Conservation (phyloP, 1,140 invertebrate species). For the Drosophila albomicans region DNA sequence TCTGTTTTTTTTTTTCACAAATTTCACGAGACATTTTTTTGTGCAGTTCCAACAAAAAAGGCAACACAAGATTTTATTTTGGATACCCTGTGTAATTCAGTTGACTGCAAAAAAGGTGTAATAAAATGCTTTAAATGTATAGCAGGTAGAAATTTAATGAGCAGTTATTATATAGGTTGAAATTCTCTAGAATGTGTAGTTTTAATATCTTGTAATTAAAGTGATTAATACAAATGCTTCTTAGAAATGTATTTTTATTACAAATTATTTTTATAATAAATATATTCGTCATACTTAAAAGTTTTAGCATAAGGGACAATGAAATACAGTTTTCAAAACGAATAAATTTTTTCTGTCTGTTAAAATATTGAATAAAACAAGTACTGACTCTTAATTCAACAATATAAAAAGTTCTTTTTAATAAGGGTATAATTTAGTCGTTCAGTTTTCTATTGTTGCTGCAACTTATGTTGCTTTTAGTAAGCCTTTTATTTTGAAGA, state of each 20-base stretch:
- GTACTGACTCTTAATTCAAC: neutral
- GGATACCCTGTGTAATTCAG: neutral
- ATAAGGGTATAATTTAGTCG: neutral
- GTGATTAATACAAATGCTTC: too few relatives aligned
- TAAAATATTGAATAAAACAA: too few relatives aligned
- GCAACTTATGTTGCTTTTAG: conserved; percentile 4
- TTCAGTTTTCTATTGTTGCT: neutral
- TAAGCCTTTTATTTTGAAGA: conserved; percentile 17
- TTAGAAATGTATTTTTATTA: too few relatives aligned
- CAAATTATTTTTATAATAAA: too few relatives aligned
- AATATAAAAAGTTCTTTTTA: too few relatives aligned
- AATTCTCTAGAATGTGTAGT: too few relatives aligned
- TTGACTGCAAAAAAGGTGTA: neutral
- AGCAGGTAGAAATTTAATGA: neutral
- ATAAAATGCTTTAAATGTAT: neutral
- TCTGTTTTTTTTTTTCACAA: conserved; percentile 31
- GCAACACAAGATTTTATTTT: conserved; percentile 4
- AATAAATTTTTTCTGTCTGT: too few relatives aligned
- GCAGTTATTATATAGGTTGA: too few relatives aligned
- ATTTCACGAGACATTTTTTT: conserved; percentile 27
- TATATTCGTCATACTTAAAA: too few relatives aligned
- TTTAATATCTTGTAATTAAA: too few relatives aligned
- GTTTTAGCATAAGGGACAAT: too few relatives aligned
- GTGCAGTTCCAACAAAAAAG: conserved; percentile 11
- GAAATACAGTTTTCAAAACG: too few relatives aligned